Evolutionary conservation across 2,888 invertebrate genomes (phyloP).

Genomic region (Crossocerus cetratus): DNA sequence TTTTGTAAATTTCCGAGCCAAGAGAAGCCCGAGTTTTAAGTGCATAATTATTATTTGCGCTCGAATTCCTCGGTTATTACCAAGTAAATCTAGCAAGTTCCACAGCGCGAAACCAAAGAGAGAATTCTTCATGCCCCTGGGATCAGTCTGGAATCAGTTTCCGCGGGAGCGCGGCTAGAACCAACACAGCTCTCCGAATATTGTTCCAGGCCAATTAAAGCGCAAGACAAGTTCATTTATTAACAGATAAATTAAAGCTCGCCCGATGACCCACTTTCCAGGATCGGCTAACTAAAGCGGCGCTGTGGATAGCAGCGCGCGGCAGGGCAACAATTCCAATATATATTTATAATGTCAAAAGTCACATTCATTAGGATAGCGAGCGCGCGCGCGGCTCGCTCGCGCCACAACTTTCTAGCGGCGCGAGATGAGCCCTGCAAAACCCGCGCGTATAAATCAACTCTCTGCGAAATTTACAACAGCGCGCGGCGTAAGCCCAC

Average conservation of each 20-base stretch:
- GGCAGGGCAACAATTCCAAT: not conserved
- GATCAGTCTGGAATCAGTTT: conserved; percentile 24
- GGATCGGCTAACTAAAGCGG: not conserved
- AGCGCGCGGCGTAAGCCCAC: conserved; percentile 28
- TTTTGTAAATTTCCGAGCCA: conserved; percentile 4
- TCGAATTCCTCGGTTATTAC: conserved; percentile 57
- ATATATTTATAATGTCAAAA: conserved; percentile 1
- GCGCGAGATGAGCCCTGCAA: conserved; percentile 8
- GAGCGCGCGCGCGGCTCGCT: not conserved
- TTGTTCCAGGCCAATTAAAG: too few species aligned
- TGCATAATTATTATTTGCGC: conserved; percentile 68
- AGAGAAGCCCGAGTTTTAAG: conserved; percentile 32
- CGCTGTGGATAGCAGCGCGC: not conserved
- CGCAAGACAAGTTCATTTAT: too few species aligned
- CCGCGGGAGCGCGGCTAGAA: not conserved
- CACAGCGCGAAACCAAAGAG: conserved; percentile 45
- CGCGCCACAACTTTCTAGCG: not conserved
- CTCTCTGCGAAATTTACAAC: conserved; percentile 45
- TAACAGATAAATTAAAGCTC: too few species aligned
- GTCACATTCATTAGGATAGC: conserved; percentile 2
- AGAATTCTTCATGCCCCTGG: conserved; percentile 5
- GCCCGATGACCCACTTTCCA: not conserved
- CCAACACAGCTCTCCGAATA: too few species aligned
- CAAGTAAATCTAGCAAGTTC: conserved; percentile 61
- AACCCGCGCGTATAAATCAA: conserved; percentile 31